phyloP scores from a whole-genome alignment of 2,797 vertebrate genomes.

The Bufotes viridis region DNA sequence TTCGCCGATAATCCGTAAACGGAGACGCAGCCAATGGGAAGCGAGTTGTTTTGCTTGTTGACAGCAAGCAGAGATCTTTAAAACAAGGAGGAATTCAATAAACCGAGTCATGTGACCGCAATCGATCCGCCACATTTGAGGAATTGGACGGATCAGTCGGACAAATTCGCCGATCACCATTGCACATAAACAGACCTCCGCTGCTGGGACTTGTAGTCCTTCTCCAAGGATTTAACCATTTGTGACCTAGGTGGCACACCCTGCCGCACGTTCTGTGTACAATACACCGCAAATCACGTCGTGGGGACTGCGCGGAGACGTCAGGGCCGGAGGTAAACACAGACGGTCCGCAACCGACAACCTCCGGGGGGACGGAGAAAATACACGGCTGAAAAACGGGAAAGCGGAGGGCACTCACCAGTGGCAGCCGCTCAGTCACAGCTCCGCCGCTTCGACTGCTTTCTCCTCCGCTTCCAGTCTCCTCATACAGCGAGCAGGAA shows the following conservation, averaged over 20 bases:
- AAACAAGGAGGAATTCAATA: no score
- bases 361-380: no score
- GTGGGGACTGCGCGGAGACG: not conserved
- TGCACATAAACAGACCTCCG: no score
- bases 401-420: conserved; percentile 1
- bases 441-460: conserved; percentile 38
- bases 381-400: not conserved
- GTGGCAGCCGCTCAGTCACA: conserved; percentile 36
- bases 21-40: no score
- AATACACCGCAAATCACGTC: not conserved
- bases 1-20: no score
- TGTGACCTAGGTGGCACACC: not conserved
- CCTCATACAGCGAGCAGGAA: conserved; percentile 57
- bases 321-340: not conserved
- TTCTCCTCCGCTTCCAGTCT: conserved; percentile 27
- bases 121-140: no score
- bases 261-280: not conserved
- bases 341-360: not conserved
- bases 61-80: no score
- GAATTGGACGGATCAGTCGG: no score
- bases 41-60: no score
- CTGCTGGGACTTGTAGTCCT: conserved; percentile 1
- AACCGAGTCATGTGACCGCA: no score
- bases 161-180: no score
- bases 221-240: not conserved